Evolutionary conservation across 2,797 vertebrate species (phyloP), one percentile per base, ranked within the genome.

Genomic region (Nothura maculosa): DNA sequence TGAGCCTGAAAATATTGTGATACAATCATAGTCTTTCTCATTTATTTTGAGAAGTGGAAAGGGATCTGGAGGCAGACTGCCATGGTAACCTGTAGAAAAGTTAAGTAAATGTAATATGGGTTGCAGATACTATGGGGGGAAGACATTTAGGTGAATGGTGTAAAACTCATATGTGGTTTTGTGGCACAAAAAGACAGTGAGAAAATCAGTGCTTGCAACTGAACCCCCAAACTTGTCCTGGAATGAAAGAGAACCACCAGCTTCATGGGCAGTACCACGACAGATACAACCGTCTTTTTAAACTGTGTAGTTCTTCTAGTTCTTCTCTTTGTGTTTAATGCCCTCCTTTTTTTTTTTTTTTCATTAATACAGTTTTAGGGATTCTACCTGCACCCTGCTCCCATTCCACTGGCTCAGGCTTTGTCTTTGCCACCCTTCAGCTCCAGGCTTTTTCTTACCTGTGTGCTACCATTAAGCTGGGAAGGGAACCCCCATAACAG

Each of bases 31-130:
- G 34, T 45, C 85, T 86, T 91, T 58, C 12, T 50, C 55, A 81
- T 79, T 90, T 75, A 72, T 89, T 94, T 85, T 81, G 45, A 86
- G 69, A 81, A 8, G 34, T 32, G 50, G 34, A 81, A 90, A 10
- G 5, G n/a, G 45, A 91, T 83, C 47, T 50, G 24, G 42, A 79
- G 27, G 47, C 60, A 14, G 4, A 76, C 34, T 87, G 64, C 57
- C 30, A 57, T 52, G 34, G 40, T 12, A 94, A 89, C 28, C 16
- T 68, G 6, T 72, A 66, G 14, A 45, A 70, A 68, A 28, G 78
- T 57, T 58, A 81, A 73, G 28, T 69, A 86, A 52, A 55, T 43
- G 30, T 17, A 63, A 78, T 70, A 50, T 8, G 28, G 34, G 15
- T 48, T 72, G 34, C 54, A 42, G 42, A 73, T 72, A 22, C 24